These are phyloP conservation scores for Proterorhinus semilunaris DNA, from an alignment of 2,113 vertebrate species.

Conservation along the genomic window DNA sequence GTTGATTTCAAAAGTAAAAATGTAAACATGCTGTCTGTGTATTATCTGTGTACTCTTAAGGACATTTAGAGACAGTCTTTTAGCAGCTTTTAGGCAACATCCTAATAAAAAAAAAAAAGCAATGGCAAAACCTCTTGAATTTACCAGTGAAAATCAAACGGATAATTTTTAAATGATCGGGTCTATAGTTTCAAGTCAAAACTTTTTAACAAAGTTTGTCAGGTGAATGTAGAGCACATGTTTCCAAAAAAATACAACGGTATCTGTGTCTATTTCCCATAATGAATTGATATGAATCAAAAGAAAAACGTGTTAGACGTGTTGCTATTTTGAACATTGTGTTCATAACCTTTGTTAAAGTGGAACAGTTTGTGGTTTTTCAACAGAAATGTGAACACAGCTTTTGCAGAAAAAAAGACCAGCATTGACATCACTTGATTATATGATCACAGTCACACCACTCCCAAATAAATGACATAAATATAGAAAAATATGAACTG, in stretches of 20 bases:
- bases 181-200: background rate
- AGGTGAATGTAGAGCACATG: background rate
- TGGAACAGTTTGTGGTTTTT: slow-evolving; percentile 40
- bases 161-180: slow-evolving; percentile 16
- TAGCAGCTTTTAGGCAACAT: slow-evolving; percentile 49
- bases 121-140: slow-evolving; percentile 11
- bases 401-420: slow-evolving; percentile 26
- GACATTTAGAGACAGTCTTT: slow-evolving; percentile 21
- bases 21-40: slow-evolving; percentile 44
- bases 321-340: background rate
- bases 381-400: slow-evolving; percentile 53
- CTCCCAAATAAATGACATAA: slow-evolving; percentile 67
- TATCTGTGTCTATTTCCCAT: background rate
- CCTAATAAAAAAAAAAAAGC: slow-evolving; percentile 36
- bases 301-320: background rate
- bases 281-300: background rate
- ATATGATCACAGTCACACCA: slow-evolving; percentile 71
- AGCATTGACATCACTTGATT: slow-evolving; percentile 54
- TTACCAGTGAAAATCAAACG: background rate
- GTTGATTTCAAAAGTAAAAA: slow-evolving; percentile 6
- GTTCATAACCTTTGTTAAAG: slow-evolving; percentile 3
- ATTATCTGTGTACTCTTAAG: slow-evolving; percentile 22
- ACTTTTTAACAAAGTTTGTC: slow-evolving; percentile 1
- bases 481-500: slow-evolving; percentile 71
- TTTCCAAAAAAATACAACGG: background rate